Evolutionary conservation across 2,113 vertebrate species (phyloP).

Genomic region (Pterocles burchelli): DNA sequence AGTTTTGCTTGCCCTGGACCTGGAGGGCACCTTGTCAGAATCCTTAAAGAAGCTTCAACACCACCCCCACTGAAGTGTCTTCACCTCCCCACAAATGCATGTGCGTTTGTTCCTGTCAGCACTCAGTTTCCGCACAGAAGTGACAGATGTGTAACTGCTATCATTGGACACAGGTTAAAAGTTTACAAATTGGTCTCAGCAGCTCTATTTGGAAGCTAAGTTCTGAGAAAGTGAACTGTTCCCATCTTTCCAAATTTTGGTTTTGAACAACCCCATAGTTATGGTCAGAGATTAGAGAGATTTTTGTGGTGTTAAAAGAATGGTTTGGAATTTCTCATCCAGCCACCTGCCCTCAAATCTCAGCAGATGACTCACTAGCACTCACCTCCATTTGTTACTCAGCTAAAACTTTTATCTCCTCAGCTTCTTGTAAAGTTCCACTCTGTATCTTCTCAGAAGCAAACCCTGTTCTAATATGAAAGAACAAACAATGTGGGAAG

Average conservation of each 20-base stretch:
- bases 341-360: neutral
- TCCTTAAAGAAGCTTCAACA: neutral
- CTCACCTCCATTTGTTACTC: constrained; percentile 4
- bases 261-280: neutral
- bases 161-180: neutral
- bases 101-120: neutral
- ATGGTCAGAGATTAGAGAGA: neutral
- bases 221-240: neutral
- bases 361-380: neutral
- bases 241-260: neutral
- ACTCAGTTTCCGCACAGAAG: neutral
- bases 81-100: neutral
- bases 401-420: neutral
- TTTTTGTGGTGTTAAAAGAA: constrained; percentile 19
- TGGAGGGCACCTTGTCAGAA: neutral
- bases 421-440: neutral
- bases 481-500: neutral
- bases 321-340: neutral
- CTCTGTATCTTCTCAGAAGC: neutral
- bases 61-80: neutral
- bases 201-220: neutral
- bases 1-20: neutral
- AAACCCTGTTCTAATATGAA: neutral
- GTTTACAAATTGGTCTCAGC: neutral
- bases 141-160: neutral